A percentile compares a stretch with the other conserved stretches of the same genome.
Evolutionary conservation across 2,797 vertebrate species (phyloP).

Genomic region (Philypnodon macrostomus): DNA sequence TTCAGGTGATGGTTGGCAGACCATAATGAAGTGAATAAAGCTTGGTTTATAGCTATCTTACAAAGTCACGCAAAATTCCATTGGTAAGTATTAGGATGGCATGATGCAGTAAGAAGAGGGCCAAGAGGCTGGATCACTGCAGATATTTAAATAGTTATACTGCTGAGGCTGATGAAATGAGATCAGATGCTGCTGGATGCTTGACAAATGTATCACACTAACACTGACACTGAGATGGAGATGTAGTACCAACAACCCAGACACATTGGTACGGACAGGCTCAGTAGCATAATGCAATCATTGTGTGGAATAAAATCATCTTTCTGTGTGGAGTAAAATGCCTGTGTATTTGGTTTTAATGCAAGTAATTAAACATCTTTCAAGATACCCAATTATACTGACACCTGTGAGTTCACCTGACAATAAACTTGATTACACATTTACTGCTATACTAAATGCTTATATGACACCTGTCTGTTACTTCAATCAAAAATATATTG

Average conservation of each 20-base stretch:
- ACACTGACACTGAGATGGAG: slow-evolving; percentile 15
- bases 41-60: background rate
- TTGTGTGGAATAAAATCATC: background rate
- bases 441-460: slow-evolving; percentile 15
- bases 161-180: slow-evolving; percentile 50
- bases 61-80: slow-evolving; percentile 2
- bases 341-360: background rate
- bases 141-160: slow-evolving; percentile 32
- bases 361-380: too few relatives aligned
- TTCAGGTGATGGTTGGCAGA: background rate
- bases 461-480: slow-evolving; percentile 45
- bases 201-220: slow-evolving; percentile 18
- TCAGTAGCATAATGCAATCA: slow-evolving; percentile 1
- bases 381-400: too few relatives aligned
- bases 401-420: too few relatives aligned
- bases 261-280: background rate
- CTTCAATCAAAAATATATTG: slow-evolving; percentile 62
- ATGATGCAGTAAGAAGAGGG: slow-evolving; percentile 12
- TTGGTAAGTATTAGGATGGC: slow-evolving; percentile 12
- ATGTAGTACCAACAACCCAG: slow-evolving; percentile 1
- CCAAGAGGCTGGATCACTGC: slow-evolving; percentile 31
- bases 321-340: background rate
- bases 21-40: slow-evolving; percentile 7
- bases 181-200: slow-evolving; percentile 19
- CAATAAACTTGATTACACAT: background rate